These are phyloP conservation scores for Tipula helvola DNA, from an alignment of 2,888 invertebrate species.

Conservation along the genomic window DNA sequence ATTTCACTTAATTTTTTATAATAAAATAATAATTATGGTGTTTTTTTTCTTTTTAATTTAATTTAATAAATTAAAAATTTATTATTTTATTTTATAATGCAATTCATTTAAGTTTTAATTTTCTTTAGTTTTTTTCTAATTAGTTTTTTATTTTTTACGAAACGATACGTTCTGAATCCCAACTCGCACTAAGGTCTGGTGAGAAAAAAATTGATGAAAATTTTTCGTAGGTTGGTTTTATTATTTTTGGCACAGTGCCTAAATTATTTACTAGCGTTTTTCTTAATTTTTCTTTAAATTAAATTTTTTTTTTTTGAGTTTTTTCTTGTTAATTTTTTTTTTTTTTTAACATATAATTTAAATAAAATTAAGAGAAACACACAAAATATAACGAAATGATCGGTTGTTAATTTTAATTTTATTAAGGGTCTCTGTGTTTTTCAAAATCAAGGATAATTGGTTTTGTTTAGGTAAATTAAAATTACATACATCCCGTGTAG, in stretches of 20 bases:
- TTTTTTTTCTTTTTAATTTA: background rate
- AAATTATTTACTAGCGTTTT: background rate
- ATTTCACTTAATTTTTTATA: background rate
- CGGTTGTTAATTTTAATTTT: background rate
- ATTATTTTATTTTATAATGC: background rate
- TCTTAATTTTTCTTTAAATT: background rate
- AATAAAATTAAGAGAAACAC: background rate
- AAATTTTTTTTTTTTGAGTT: background rate
- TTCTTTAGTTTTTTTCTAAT: background rate
- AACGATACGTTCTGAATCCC: conserved; percentile 4
- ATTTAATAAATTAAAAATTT: background rate
- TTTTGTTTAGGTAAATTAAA: background rate
- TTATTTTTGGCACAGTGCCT: conserved; percentile 4
- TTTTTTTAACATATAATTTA: background rate
- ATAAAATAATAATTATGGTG: background rate
- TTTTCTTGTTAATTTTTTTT: background rate
- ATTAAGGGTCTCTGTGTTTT: background rate
- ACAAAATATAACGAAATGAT: background rate
- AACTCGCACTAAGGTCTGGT: background rate
- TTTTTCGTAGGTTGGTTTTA: conserved; percentile 7
- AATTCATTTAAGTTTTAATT: background rate
- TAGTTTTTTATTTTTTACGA: background rate
- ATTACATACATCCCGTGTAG: too few relatives aligned
- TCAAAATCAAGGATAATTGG: background rate
- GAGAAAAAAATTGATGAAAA: background rate